Evolutionary conservation across 2,888 invertebrate genomes (phyloP).

Genomic region (Synergus umbraculus): DNA sequence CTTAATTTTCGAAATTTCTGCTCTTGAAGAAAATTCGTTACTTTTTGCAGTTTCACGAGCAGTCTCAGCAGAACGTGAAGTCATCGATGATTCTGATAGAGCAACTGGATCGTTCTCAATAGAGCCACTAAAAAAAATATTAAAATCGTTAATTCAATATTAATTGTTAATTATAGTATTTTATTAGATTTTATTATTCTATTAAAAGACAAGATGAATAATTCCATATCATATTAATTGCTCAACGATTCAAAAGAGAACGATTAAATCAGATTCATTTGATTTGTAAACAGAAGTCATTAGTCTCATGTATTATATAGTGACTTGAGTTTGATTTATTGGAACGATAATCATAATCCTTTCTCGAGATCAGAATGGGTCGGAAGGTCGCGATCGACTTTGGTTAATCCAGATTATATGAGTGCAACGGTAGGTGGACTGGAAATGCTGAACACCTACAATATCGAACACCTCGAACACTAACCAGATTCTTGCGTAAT

Average conservation of each 20-base stretch:
- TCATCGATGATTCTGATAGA: constrained; percentile 36
- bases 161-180: no score
- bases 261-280: not conserved
- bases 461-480: constrained; percentile 44
- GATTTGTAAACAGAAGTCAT: not conserved
- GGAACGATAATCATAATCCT: constrained; percentile 37
- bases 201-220: no score
- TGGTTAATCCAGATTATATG: constrained; percentile 17
- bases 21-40: not conserved
- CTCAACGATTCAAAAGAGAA: not conserved
- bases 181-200: no score
- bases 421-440: constrained; percentile 33
- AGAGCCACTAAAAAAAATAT: constrained; percentile 29
- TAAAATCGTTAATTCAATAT: not conserved
- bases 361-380: constrained; percentile 40
- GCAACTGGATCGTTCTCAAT: constrained; percentile 35
- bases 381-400: constrained; percentile 38
- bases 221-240: not conserved
- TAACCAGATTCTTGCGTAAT: constrained; percentile 64
- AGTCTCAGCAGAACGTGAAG: constrained; percentile 1
- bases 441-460: constrained; percentile 55
- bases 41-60: constrained; percentile 4
- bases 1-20: not conserved
- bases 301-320: not conserved
- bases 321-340: not conserved